These are phyloP conservation scores for Pseudoatta argentina DNA, from an alignment of 1,140 invertebrate species.

Conservation along the genomic window DNA sequence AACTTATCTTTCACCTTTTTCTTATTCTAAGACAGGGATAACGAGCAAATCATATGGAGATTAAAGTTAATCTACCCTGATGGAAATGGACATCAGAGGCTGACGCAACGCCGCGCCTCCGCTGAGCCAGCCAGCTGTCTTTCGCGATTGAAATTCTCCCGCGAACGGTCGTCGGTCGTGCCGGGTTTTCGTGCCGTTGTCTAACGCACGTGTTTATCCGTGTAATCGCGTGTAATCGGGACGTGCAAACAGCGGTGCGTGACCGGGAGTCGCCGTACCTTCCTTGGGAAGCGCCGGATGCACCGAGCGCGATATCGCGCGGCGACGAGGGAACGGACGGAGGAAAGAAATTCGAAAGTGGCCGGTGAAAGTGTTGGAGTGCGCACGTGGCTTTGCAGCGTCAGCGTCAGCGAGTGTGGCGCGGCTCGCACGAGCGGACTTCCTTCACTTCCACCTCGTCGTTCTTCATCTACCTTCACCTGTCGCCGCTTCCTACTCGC, in stretches of 20 bases:
- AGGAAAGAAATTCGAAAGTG: slow-evolving; percentile 84
- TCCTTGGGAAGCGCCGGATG: background rate
- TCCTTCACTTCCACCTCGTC: slow-evolving; percentile 41
- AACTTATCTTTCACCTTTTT: too few species aligned
- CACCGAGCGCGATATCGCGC: background rate
- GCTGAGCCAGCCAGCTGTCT: background rate
- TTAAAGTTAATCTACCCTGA: too few species aligned
- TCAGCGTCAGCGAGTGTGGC: slow-evolving; percentile 46
- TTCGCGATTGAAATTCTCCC: slow-evolving; percentile 17
- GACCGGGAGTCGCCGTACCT: background rate
- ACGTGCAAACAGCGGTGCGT: slow-evolving; percentile 7
- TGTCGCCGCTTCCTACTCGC: slow-evolving; percentile 20
- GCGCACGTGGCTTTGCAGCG: slow-evolving; percentile 71
- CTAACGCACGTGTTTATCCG: slow-evolving; percentile 56
- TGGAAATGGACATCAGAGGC: background rate
- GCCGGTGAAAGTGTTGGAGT: slow-evolving; percentile 81
- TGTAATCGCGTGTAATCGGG: background rate
- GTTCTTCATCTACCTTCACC: slow-evolving; percentile 48
- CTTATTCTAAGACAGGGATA: too few species aligned
- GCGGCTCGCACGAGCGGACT: slow-evolving; percentile 57
- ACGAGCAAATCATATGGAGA: too few species aligned
- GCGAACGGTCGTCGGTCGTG: slow-evolving; percentile 1
- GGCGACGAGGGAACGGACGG: background rate
- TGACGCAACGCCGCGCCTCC: background rate
- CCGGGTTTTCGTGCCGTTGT: slow-evolving; percentile 51